Conservation (phyloP, 2,113 vertebrate genomes). For the Tyrannus savana region DNA sequence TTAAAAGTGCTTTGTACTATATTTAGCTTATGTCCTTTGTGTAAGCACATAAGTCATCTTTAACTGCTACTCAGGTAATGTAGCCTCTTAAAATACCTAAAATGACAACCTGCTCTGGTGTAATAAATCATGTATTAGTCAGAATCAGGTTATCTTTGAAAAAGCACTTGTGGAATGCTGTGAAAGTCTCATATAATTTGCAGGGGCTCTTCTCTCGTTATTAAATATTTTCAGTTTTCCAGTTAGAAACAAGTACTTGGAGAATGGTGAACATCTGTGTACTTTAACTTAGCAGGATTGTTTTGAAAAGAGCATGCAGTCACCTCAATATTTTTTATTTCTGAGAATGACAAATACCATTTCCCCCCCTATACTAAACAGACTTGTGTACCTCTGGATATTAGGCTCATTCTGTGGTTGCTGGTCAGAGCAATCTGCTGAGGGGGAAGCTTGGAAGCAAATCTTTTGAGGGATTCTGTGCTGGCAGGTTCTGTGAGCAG, state of each 20-base stretch:
- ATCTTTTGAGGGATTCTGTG: not conserved
- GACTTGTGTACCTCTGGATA: not conserved
- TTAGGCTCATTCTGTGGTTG: not conserved
- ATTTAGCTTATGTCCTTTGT: not conserved
- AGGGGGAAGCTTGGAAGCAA: not conserved
- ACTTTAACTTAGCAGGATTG: not conserved
- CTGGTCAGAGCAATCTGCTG: not conserved
- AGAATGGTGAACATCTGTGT: not conserved
- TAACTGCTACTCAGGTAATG: not conserved
- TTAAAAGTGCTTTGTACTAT: not conserved
- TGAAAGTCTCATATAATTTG: not conserved
- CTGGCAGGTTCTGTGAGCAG: not conserved
- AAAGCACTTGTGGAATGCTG: not conserved
- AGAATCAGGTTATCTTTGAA: not conserved
- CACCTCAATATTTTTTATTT: not conserved
- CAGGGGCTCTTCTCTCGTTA: not conserved
- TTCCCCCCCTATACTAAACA: not conserved
- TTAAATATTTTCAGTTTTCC: not conserved
- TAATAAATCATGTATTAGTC: not conserved
- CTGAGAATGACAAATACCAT: not conserved
- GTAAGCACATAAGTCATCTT: constrained; percentile 2
- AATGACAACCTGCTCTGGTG: not conserved
- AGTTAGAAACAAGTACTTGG: not conserved
- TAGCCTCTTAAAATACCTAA: not conserved
- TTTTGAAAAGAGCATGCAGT: not conserved